Base-by-base conservation (phyloP, 2,888 invertebrate genomes). In the Euspilapteryx auroguttella region DNA sequence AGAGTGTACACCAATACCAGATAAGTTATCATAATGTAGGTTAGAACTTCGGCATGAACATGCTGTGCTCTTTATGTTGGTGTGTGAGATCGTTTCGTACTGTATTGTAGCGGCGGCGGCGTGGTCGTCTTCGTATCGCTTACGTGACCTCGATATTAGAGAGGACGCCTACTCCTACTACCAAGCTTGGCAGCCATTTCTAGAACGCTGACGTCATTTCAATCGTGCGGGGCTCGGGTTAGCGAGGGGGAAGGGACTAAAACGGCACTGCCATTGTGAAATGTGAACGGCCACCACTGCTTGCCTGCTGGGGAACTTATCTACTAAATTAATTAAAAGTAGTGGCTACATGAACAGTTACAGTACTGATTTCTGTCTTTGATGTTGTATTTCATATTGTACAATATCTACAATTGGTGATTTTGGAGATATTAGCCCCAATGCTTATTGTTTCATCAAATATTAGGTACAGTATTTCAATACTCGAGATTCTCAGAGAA, bases 281-380 rank as follows among this genome's bases (percentile, higher is more conserved):
- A 73, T 73, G 73, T 71, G 75, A 69, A 68, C 64, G 65, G 66
- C 65, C 69, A 61, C 64, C 57, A 71, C 64, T 63, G 61, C 62
- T 59, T 55, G 53, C 54, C 53, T 56, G 55, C 51, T 50, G 55
- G 51, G 51, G 51, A 46, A 56, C 62, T 58, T 54, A 56, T 46
- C 21, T 10, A 12, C 11, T 55, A 64, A 63, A 58, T 63, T 52
- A 55, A 47, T 68, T 55, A 56, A 65, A 68, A 71, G 63, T 65
- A 50, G 69, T 71, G 73, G 65, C 63, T 62, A n/a, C n/a, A 62
- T 55, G 59, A 58, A 55, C 66, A 73, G 71, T 73, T 64, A 56
- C 51, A 56, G 50, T 52, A 64, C 62, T 61, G 65, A 61, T 52
- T 64, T 62, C 66, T 58, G 55, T 61, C 59, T 58, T 61, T 59